phyloP scores from a whole-genome alignment of 2,888 invertebrate genomes.

The Polydesmus complanatus region DNA sequence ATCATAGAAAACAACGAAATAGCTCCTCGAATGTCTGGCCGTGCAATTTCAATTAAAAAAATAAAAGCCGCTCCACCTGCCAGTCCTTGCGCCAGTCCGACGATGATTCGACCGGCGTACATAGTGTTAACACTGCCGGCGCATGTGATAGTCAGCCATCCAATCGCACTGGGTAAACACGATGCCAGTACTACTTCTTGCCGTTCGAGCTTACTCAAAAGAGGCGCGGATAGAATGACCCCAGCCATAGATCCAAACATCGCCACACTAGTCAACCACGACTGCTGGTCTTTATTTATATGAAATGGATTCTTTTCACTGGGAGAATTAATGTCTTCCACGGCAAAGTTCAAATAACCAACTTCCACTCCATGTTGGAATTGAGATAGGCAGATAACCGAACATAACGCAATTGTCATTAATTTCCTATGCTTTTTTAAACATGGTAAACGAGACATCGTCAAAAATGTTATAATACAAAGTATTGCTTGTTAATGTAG shows the following conservation, averaged over 20 bases:
- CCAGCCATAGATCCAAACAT: background rate
- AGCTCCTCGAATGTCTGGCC: background rate
- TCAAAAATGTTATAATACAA: too few species aligned
- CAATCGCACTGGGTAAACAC: background rate
- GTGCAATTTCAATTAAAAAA: background rate
- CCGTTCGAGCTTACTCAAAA: background rate
- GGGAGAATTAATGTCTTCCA: background rate
- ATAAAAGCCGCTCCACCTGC: background rate
- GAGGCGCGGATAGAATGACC: background rate
- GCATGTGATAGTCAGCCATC: background rate
- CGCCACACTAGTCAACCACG: background rate
- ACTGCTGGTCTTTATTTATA: background rate
- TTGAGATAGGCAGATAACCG: background rate
- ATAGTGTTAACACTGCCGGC: background rate
- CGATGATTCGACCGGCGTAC: background rate
- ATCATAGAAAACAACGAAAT: too few species aligned
- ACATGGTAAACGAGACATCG: too few species aligned
- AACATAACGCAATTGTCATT: too few species aligned
- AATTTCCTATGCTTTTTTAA: too few species aligned
- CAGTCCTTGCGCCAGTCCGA: background rate
- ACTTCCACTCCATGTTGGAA: background rate
- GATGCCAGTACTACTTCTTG: background rate
- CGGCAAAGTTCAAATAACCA: background rate
- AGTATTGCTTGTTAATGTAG: too few species aligned
- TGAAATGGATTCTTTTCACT: background rate